phyloP scores from a whole-genome alignment of 2,113 vertebrate species.

The Speoplatyrhinus poulsoni region DNA sequence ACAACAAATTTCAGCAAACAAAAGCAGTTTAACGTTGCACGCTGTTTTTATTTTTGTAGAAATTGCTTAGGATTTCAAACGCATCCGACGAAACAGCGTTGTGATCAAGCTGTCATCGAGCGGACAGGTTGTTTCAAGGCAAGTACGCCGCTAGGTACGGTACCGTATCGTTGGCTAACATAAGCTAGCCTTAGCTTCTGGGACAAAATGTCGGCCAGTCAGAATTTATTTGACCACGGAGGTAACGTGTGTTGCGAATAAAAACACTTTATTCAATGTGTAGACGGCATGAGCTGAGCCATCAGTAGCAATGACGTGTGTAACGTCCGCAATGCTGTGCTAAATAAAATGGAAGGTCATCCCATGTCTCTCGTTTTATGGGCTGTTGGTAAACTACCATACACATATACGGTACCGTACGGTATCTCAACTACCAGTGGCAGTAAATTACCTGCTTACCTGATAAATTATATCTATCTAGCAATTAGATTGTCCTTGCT shows the following conservation, averaged over 20 bases:
- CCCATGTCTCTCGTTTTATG: slow-evolving; percentile 46
- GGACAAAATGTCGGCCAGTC: slow-evolving; percentile 93
- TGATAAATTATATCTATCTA: not conserved
- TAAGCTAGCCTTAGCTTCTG: slow-evolving; percentile 65
- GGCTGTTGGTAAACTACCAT: slow-evolving; percentile 9
- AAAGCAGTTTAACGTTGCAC: not conserved
- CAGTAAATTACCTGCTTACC: not conserved
- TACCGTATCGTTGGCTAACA: slow-evolving; percentile 23
- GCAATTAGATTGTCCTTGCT: slow-evolving; percentile 12
- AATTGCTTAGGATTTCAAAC: not conserved
- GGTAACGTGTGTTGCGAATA: slow-evolving; percentile 14
- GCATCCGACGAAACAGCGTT: slow-evolving; percentile 17
- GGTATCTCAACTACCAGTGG: slow-evolving; percentile 30
- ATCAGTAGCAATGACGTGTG: slow-evolving; percentile 4
- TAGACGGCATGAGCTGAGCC: not conserved
- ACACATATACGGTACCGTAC: slow-evolving; percentile 16
- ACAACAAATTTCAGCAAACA: slow-evolving; percentile 1
- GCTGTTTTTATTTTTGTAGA: not conserved
- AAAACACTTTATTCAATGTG: slow-evolving; percentile 27
- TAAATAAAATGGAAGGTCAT: slow-evolving; percentile 38
- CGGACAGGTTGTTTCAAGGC: slow-evolving; percentile 17
- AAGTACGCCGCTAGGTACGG: slow-evolving; percentile 53
- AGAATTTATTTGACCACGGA: slow-evolving; percentile 52
- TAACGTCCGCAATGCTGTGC: slow-evolving; percentile 4
- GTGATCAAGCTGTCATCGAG: slow-evolving; percentile 56